Base-by-base conservation (phyloP, 2,113 vertebrate species). In the Nasalis larvatus region DNA sequence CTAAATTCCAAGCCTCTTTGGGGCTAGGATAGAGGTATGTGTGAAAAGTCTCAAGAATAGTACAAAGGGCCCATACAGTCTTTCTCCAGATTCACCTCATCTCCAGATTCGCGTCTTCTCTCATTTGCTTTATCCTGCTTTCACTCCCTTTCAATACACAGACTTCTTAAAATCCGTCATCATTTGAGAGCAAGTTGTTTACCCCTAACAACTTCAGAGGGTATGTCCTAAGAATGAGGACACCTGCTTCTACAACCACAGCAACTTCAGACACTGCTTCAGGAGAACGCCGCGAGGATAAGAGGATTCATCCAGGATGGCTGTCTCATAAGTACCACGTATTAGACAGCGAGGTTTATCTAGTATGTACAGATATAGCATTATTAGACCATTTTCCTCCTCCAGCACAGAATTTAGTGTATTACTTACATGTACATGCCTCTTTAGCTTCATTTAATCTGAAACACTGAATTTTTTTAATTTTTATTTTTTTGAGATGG, bases 21-120 rank as follows among this genome's bases (percentile, higher is more conserved):
- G 63, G 63, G 60, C 83, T 12, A 4, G 0, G 63, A 27, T 6
- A 42, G 63, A 52, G 21, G 3, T 1, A 1, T 14, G 0, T 4
- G 32, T 52, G 21, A 14, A 37, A 47, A 17, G 32, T 6, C 1
- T 4, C 32, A 25, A 69, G 63, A 14, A 17, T 4, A 13, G 32
- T 5, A 16, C 10, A 23, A n/a, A 11, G 42, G 16, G 21, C 1
- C 6, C 45, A 21, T 17, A 4, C 76, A 12, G 32, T 17, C 35
- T 68, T 68, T n/a, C 32, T 68, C 30, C 35, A 68, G 32, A 68
- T 35, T n/a, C 66, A n/a, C 32, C 66, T 35, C 47, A 49, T 49
- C 47, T 49, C 13, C 47, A 49, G 47, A 9, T 21, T 32, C 49
- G 52, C 30, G 3, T 11, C 18, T 30, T 52, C 30, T 47, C 17